Evolutionary conservation across 2,113 vertebrate genomes (phyloP).

Genomic region (Rynchops niger): DNA sequence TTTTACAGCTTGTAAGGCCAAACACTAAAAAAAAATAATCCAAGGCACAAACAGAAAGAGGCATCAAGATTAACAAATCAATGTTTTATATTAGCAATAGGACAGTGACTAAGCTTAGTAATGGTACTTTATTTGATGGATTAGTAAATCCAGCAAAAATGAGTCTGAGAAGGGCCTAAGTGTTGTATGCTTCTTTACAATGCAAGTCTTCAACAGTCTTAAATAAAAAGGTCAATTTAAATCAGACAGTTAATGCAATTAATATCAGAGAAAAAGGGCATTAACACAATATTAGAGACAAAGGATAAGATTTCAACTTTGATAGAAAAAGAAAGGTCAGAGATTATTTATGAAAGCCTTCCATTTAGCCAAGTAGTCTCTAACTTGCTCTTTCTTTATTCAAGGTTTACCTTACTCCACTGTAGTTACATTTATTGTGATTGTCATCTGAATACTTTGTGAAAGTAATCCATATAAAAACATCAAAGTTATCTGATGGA

Average conservation of each 20-base stretch:
- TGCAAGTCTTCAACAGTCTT: background rate
- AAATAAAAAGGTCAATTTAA: constrained; percentile 10
- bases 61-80: background rate
- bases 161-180: background rate
- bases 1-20: background rate
- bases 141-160: background rate
- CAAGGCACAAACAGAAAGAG: background rate
- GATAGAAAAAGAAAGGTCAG: background rate
- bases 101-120: background rate
- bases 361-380: background rate
- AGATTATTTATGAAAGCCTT: background rate
- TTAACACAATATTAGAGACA: background rate
- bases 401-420: background rate
- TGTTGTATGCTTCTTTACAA: background rate
- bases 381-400: background rate
- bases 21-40: background rate
- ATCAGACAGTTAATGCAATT: background rate
- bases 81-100: background rate
- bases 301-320: background rate
- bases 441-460: background rate
- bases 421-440: background rate
- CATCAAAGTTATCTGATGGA: background rate
- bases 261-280: background rate
- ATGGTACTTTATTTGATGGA: background rate
- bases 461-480: background rate